Conservation (phyloP, 1,140 invertebrate species). For the Chrysoperla carnea region DNA sequence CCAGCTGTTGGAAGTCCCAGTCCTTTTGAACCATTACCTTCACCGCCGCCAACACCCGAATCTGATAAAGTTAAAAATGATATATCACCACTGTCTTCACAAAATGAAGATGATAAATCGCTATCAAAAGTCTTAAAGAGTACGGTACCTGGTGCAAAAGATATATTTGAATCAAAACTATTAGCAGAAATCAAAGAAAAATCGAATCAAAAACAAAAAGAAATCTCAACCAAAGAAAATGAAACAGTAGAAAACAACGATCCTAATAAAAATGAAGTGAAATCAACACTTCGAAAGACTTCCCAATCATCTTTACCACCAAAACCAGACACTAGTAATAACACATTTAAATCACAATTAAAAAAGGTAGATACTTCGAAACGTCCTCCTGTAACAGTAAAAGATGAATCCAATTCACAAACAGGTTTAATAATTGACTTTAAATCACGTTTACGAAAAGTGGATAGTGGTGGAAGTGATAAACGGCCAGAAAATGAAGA, state of each 20-base stretch:
- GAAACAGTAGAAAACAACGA: constrained; percentile 25
- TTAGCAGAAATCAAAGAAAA: constrained; percentile 67
- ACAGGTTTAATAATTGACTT: constrained; percentile 59
- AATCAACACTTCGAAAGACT: constrained; percentile 11
- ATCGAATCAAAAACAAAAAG: constrained; percentile 41
- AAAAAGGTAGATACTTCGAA: constrained; percentile 35
- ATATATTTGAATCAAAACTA: constrained; percentile 61
- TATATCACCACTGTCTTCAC: constrained; percentile 1
- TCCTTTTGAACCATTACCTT: constrained; percentile 14
- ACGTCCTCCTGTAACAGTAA: constrained; percentile 8
- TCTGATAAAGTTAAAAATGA: constrained; percentile 4
- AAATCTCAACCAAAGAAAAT: constrained; percentile 19
- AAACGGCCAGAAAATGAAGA: constrained; percentile 27
- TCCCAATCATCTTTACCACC: constrained; percentile 1
- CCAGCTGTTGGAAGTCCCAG: constrained; percentile 18
- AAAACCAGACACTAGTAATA: constrained; percentile 11
- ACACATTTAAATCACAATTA: constrained; percentile 36
- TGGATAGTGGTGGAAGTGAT: constrained; percentile 34
- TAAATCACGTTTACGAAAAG: constrained; percentile 68
- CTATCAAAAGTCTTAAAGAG: constrained; percentile 21
- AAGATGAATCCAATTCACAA: constrained; percentile 28
- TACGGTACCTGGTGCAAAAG: constrained; percentile 36
- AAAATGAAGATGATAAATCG: constrained; percentile 9
- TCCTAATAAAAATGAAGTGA: constrained; percentile 57
- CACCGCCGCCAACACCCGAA: constrained; percentile 22